A percentile compares a stretch with the other conserved stretches of the same genome.
Evolutionary conservation across 2,113 vertebrate species (phyloP).

Genomic region (Gobio gobio): DNA sequence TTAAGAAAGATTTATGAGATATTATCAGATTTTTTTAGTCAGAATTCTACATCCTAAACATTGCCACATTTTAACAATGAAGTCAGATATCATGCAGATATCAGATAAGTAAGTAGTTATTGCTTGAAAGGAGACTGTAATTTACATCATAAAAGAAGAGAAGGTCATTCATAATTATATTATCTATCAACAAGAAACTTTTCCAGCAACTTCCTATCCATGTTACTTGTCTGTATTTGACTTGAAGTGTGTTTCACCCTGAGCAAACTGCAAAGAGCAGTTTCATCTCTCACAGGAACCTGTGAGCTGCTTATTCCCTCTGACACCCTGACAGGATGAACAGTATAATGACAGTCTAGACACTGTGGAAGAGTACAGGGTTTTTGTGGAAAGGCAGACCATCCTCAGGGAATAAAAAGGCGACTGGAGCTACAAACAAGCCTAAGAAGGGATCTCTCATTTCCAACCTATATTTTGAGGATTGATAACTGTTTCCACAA

Average conservation of each 20-base stretch:
- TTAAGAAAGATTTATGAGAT: too few species aligned
- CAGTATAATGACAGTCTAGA: conserved; percentile 27
- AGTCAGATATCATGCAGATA: background rate
- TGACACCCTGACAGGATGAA: conserved; percentile 13
- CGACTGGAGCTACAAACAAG: background rate
- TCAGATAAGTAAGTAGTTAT: background rate
- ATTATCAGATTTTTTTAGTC: too few species aligned
- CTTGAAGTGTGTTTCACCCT: conserved; percentile 3
- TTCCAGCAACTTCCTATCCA: background rate
- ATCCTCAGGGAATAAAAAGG: background rate
- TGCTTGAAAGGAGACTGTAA: background rate
- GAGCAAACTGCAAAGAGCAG: background rate
- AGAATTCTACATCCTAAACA: background rate
- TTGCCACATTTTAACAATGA: background rate
- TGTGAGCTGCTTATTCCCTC: background rate
- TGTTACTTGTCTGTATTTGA: background rate
- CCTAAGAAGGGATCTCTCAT: background rate
- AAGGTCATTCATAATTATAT: background rate
- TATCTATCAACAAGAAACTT: background rate
- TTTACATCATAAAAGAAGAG: background rate
- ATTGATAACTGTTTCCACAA: background rate
- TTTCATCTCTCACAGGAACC: background rate
- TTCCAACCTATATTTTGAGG: background rate
- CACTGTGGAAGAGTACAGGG: background rate
- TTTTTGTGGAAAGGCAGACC: conserved; percentile 2